Evolutionary conservation across 30 jellyfish, hydroid and myxozoan genomes (phyloP).

Genomic region (Aurelia sp.): DNA sequence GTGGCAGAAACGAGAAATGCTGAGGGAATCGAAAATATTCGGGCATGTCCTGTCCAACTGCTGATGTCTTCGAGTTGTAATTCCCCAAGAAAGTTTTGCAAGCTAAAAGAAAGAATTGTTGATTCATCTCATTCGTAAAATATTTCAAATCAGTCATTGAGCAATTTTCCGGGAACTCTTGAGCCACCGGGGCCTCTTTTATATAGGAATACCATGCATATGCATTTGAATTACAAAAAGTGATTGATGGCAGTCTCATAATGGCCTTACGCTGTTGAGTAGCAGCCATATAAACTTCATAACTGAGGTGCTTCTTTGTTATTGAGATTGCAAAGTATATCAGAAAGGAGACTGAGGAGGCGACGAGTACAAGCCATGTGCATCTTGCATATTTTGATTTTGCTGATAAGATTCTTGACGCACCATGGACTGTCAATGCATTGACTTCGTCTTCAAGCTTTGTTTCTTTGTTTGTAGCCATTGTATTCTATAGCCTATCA

Average conservation of each 20-base stretch:
- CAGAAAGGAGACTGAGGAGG: not conserved
- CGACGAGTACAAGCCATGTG: conserved; percentile 7
- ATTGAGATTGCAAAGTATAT: not conserved
- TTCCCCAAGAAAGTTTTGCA: conserved; percentile 20
- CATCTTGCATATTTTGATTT: conserved; percentile 1
- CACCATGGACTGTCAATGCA: conserved; percentile 43
- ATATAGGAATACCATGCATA: not conserved
- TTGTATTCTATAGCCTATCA: not conserved
- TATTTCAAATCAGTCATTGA: conserved; percentile 3
- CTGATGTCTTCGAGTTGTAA: not conserved
- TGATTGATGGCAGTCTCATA: conserved; percentile 21
- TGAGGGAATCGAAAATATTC: conserved; percentile 8
- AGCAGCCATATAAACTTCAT: not conserved
- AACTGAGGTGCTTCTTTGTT: not conserved
- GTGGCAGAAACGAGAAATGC: conserved; percentile 33
- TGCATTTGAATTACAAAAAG: conserved; percentile 19
- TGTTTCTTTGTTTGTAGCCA: not conserved
- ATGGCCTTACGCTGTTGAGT: too few relatives aligned
- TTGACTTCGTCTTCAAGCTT: not conserved
- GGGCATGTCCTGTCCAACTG: not conserved
- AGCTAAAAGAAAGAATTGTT: not conserved
- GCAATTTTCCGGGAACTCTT: conserved; percentile 40
- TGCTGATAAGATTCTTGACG: conserved; percentile 8
- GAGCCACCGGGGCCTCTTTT: conserved; percentile 4
- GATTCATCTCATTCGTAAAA: conserved; percentile 14